Evolutionary conservation across 2,888 invertebrate genomes (phyloP), one percentile per base, ranked within the genome.

Genomic region (Trichopoda pennipes): DNA sequence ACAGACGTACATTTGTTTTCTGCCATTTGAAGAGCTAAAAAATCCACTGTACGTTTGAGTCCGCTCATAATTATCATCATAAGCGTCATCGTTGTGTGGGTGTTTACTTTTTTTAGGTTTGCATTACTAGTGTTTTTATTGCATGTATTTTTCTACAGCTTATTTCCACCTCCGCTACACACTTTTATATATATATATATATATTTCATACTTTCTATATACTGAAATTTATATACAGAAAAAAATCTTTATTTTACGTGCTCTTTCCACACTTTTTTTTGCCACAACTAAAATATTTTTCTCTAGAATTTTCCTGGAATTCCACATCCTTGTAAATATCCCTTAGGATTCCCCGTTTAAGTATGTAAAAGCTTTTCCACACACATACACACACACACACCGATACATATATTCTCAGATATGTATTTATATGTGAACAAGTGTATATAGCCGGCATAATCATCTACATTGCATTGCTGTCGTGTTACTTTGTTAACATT

Each of bases 221-320:
- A 61, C 28, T 55, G 68, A 60, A 64, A 68, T 53, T 44, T 69
- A 23, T 42, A 44, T 55, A 9, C 17, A 28, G n/a, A 47, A 23
- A 21, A 19, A 56, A 9, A 19, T 47, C 12, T 21, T 64, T 16
- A 19, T 23, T 47, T 47, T 63, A 53, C 32, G 19, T 10, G 32
- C 58, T 73, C 44, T 17, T 53, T 53, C 64, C 55, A 19, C 10
- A 23, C 28, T 28, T 28, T 28, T n/a, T 58, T 38, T 23, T 55
- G 9, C 38, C 28, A 32, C 28, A 32, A 61, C 63, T 35, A 55
- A 14, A 55, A 60, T 21, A 75, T 42, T 56, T 76, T 61, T 58
- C 56, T 81, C 68, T 61, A 72, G 82, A 79, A 82, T 35, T 68
- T 82, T 82, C 70, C 82, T 75, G 72, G 66, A 79, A 75, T 56